These are phyloP conservation scores for Dicyrtomina minuta DNA, from an alignment of 2,888 invertebrate species.

Conservation along the genomic window DNA sequence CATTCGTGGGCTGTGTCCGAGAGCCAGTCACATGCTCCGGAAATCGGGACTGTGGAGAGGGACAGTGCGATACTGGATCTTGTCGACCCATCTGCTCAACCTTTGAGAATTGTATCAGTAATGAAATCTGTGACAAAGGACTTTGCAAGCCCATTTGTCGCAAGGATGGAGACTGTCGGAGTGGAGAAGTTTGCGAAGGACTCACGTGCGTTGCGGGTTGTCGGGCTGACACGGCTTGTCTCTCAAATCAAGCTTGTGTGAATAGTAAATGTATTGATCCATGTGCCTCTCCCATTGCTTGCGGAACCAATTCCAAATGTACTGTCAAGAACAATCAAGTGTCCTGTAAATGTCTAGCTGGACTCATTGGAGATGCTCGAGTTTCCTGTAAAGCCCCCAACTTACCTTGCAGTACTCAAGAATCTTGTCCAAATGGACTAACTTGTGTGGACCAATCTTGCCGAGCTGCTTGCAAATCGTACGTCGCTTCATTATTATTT, in stretches of 20 bases:
- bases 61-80: conserved; percentile 68
- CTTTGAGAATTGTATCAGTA: conserved; percentile 74
- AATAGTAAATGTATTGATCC: conserved; percentile 77
- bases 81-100: conserved; percentile 78
- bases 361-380: conserved; percentile 73
- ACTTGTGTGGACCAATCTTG: conserved; percentile 77
- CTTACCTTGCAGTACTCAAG: conserved; percentile 65
- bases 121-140: conserved; percentile 76
- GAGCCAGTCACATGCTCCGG: conserved; percentile 74
- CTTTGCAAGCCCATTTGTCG: conserved; percentile 82
- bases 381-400: conserved; percentile 71
- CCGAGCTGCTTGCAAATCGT: conserved; percentile 75
- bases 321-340: conserved; percentile 70
- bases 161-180: conserved; percentile 80
- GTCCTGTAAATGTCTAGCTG: conserved; percentile 70
- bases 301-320: conserved; percentile 69
- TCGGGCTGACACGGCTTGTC: conserved; percentile 75
- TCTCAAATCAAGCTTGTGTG: conserved; percentile 70
- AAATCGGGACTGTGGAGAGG: conserved; percentile 73
- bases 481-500: conserved; percentile 42
- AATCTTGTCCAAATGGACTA: conserved; percentile 71
- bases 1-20: conserved; percentile 83
- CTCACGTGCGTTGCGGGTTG: conserved; percentile 78
- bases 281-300: conserved; percentile 59
- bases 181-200: conserved; percentile 82